Conservation (phyloP, 53 echinoderm and acorn worm species). For the Echinarachnius parma region DNA sequence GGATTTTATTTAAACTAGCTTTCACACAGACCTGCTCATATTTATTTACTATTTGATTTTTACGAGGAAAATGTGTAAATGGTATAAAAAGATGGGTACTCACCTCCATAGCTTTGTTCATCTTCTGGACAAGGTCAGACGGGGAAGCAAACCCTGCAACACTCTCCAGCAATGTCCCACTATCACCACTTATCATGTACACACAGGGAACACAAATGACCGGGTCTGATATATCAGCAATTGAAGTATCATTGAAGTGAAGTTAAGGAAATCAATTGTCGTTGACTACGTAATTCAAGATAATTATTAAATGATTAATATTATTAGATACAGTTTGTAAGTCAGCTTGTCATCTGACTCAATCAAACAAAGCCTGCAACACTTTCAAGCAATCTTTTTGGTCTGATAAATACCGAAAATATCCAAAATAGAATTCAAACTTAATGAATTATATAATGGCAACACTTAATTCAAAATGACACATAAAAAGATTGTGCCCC, state of each 20-base stretch:
- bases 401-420: too few relatives aligned
- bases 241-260: conserved; percentile 13
- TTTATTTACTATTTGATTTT: too few relatives aligned
- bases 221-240: conserved; percentile 47
- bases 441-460: too few relatives aligned
- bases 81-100: neutral
- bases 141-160: conserved; percentile 46
- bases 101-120: conserved; percentile 58
- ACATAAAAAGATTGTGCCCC: too few relatives aligned
- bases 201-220: conserved; percentile 74
- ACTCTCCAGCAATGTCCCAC: conserved; percentile 60
- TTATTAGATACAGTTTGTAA: too few relatives aligned
- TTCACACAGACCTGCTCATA: too few relatives aligned
- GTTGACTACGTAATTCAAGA: neutral
- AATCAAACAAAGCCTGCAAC: neutral
- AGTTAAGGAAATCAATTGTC: neutral
- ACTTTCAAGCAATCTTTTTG: neutral
- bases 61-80: neutral
- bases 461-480: too few relatives aligned
- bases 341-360: neutral
- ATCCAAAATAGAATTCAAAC: too few relatives aligned
- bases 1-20: too few relatives aligned
- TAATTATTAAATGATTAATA: neutral
- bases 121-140: conserved; percentile 54
- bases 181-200: conserved; percentile 66